A percentile compares a stretch with the other conserved stretches of the same genome.
Evolutionary conservation across 2,113 vertebrate species (phyloP).

Genomic region (Zosterops hypoxanthus): DNA sequence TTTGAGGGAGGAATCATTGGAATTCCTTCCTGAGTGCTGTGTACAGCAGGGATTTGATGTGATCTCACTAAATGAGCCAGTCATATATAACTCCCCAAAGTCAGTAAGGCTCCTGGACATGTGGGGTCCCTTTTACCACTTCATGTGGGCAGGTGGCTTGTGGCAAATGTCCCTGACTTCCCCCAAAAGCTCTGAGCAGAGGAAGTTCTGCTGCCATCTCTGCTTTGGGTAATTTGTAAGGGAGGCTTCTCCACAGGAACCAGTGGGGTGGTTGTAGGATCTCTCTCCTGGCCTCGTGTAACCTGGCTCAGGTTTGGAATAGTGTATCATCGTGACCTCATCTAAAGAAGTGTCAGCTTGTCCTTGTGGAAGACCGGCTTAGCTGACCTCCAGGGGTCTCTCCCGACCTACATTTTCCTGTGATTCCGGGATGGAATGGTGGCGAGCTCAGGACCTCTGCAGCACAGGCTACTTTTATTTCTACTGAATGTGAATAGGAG

Average conservation of each 20-base stretch:
- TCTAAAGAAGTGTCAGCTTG: neutral
- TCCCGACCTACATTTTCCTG: neutral
- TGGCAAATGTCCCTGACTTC: neutral
- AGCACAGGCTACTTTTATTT: slow-evolving; percentile 13
- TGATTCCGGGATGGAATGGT: neutral
- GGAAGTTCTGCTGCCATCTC: neutral
- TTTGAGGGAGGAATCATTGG: neutral
- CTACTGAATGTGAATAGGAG: neutral
- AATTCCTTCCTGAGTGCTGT: neutral
- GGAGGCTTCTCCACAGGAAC: neutral
- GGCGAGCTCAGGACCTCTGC: neutral
- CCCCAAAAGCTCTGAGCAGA: neutral
- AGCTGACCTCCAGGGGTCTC: slow-evolving; percentile 45
- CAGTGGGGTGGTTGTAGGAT: rapidly evolving
- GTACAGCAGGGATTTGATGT: rapidly evolving
- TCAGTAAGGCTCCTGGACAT: neutral
- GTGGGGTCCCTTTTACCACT: neutral
- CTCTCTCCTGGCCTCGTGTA: neutral
- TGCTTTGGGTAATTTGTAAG: neutral
- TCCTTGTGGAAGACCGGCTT: neutral
- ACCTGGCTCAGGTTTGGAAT: neutral
- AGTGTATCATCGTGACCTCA: neutral
- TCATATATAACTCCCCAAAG: neutral
- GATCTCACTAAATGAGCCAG: neutral
- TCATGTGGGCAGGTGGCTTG: neutral